phyloP scores from a whole-genome alignment of 2,797 vertebrate genomes.

The Tapera naevia region DNA sequence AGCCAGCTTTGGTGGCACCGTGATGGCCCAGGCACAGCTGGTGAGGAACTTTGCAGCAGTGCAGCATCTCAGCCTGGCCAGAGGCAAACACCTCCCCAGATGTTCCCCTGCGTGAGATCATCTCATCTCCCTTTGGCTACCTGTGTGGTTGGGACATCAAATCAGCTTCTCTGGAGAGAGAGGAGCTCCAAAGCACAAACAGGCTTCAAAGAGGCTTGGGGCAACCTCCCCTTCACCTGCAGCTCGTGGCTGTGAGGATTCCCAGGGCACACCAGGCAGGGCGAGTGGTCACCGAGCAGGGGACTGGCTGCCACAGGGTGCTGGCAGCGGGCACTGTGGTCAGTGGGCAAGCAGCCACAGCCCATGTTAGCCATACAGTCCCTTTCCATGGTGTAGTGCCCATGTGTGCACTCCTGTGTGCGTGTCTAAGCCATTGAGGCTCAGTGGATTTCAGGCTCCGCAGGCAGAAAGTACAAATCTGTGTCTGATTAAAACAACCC shows the following conservation, averaged over 20 bases:
- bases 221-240: no score
- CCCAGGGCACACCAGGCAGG: background rate
- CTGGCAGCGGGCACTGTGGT: accelerated
- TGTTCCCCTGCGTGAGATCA: accelerated
- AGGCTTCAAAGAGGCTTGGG: background rate
- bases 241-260: accelerated
- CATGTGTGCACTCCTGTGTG: background rate
- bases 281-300: accelerated
- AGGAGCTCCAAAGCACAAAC: background rate
- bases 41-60: accelerated
- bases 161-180: background rate
- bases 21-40: accelerated
- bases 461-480: slow-evolving; percentile 47
- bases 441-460: background rate
- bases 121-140: background rate
- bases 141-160: accelerated
- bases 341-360: accelerated
- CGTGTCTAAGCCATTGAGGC: background rate
- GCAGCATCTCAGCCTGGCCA: background rate
- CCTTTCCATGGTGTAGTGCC: accelerated
- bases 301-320: background rate
- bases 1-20: background rate
- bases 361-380: accelerated
- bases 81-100: background rate
- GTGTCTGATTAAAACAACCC: slow-evolving; percentile 39